Conservation (phyloP, 2,888 invertebrate species). For the Chrysopilus asiliformis region DNA sequence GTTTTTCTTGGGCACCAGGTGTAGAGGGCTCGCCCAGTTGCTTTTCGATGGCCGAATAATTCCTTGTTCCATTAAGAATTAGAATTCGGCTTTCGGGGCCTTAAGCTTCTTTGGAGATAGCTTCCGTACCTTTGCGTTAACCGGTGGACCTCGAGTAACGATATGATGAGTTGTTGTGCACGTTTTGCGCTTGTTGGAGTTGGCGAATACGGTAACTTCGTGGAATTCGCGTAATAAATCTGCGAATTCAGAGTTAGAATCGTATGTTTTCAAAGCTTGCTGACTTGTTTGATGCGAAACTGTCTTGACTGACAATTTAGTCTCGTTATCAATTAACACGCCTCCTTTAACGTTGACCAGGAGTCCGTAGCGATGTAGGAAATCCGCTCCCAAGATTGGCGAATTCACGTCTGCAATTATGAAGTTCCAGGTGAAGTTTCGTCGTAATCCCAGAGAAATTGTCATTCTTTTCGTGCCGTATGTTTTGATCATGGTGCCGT, state of each 20-base stretch:
- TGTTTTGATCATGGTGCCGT: neutral
- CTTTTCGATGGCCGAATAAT: too few relatives aligned
- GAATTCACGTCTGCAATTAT: neutral
- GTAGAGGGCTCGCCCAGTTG: constrained; percentile 1
- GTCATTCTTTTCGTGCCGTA: neutral
- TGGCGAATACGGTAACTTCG: too few relatives aligned
- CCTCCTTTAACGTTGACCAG: neutral
- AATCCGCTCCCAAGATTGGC: constrained; percentile 1
- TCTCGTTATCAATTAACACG: neutral
- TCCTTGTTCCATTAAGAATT: too few relatives aligned
- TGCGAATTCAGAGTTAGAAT: too few relatives aligned
- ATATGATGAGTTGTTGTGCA: too few relatives aligned
- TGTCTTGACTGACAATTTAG: neutral
- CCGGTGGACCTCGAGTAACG: too few relatives aligned
- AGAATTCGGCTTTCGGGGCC: too few relatives aligned
- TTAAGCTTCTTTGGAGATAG: too few relatives aligned
- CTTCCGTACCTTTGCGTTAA: too few relatives aligned
- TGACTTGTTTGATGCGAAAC: neutral
- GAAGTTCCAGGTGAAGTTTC: neutral
- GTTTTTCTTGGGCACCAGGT: neutral
- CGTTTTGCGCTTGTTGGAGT: too few relatives aligned
- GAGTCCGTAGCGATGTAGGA: neutral
- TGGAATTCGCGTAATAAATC: too few relatives aligned
- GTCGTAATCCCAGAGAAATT: neutral
- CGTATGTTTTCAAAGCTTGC: neutral